A percentile compares a stretch with the other conserved stretches of the same genome.
Evolutionary conservation across 1,140 invertebrate species (phyloP).

Genomic region (Radopholus similis): DNA sequence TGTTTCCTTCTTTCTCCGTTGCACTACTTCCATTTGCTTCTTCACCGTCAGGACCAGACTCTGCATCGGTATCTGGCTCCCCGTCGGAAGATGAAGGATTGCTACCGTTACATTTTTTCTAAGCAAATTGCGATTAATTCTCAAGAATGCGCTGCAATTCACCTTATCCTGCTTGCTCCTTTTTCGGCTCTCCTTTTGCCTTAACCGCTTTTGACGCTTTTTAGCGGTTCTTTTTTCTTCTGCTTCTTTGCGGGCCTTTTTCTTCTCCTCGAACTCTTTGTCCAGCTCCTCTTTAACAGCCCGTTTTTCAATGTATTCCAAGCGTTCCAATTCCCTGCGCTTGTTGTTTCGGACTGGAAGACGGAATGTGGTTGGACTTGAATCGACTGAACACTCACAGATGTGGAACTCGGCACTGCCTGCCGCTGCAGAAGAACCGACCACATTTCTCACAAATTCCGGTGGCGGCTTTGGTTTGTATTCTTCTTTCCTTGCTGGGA

Average conservation of each 20-base stretch:
- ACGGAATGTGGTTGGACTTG: background rate
- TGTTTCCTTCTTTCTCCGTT: too few relatives aligned
- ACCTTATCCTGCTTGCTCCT: slow-evolving; percentile 15
- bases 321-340: slow-evolving; percentile 48
- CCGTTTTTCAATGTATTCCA: slow-evolving; percentile 49
- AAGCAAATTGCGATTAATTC: background rate
- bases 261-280: slow-evolving; percentile 38
- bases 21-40: too few relatives aligned
- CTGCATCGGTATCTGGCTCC: too few relatives aligned
- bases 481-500: slow-evolving; percentile 25
- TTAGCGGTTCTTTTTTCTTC: slow-evolving; percentile 37
- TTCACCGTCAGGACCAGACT: too few relatives aligned
- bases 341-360: slow-evolving; percentile 47
- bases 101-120: too few relatives aligned
- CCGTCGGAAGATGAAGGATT: too few relatives aligned
- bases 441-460: slow-evolving; percentile 40
- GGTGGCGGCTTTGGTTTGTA: slow-evolving; percentile 36
- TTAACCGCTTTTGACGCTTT: slow-evolving; percentile 31
- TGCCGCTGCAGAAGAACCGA: slow-evolving; percentile 57
- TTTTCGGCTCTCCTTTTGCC: slow-evolving; percentile 25
- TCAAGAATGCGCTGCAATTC: background rate
- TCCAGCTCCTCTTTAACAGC: slow-evolving; percentile 47
- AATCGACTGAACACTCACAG: slow-evolving; percentile 8
- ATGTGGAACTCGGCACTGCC: slow-evolving; percentile 57
- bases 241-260: slow-evolving; percentile 17